Evolutionary conservation across 2,888 invertebrate species (phyloP), one percentile per base, ranked within the genome.

Genomic region (Belgica antarctica): DNA sequence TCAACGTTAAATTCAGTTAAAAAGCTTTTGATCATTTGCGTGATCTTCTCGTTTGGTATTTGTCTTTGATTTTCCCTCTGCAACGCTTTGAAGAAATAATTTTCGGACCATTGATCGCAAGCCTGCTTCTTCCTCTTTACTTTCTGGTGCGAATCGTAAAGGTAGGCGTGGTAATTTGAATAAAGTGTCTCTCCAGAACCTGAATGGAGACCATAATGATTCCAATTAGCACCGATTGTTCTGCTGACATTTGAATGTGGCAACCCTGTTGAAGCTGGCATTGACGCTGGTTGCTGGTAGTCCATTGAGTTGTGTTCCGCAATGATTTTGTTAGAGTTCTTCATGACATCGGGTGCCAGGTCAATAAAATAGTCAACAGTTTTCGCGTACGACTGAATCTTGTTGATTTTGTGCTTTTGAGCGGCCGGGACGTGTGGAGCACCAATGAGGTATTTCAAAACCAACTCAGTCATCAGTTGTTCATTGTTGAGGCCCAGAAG

Each of bases 401-500:
- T 87, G 72, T 86, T 83, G 66, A 90, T 82, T 75, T 87, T 83
- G 74, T 86, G 83, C 71, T 89, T 82, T 79, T 92, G 90, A n/a
- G 90, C 90, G 70, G 89, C 83, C 47, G 80, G 80, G 24, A 92
- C 85, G 79, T 92, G 92, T 17, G 87, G 85, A 75, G 90, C 90
- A 0, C 91, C 90, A 74, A 88, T 84, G 73, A 97, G 83, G 77
- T 94, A 89, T 77, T 92, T 92, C 77, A 93, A 87, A 61, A 95
- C 86, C 62, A 97, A 82, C 77, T 96, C 94, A 74, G 95, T 82
- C 92, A 98, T 93, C 59, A 97, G 87, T 79, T 98, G 98, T 80
- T 98, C 98, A 81, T 95, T 96, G 80, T 96, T 92, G 72, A 97
- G 82, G 75, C 92, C 90, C 66, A 97, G 84, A 72, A 98, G 82